Evolutionary conservation across 1,140 invertebrate species (phyloP).

Genomic region (Parasteatoda tepidariorum): DNA sequence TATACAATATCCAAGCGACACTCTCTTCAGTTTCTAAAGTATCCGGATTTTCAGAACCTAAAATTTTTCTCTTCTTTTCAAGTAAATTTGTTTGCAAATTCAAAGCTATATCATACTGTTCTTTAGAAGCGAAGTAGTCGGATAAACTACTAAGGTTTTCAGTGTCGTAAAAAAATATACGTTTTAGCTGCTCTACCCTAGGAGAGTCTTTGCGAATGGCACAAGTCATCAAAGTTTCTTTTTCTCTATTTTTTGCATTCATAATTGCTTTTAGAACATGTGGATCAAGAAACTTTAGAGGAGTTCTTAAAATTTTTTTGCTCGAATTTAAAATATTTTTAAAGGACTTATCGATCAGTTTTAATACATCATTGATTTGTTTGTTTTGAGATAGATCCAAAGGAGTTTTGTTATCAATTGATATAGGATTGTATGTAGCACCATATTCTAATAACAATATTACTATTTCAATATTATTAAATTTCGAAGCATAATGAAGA

Average conservation of each 20-base stretch:
- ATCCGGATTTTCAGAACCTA: constrained; percentile 52
- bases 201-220: constrained; percentile 28
- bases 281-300: background rate
- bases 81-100: constrained; percentile 41
- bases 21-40: constrained; percentile 46
- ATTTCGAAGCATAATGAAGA: constrained; percentile 42
- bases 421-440: background rate
- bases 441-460: background rate
- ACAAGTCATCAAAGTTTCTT: constrained; percentile 8
- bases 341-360: constrained; percentile 16
- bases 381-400: background rate
- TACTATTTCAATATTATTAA: constrained; percentile 14
- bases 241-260: constrained; percentile 22
- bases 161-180: background rate
- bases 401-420: constrained; percentile 2
- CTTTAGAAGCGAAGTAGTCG: constrained; percentile 5
- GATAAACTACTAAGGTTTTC: background rate
- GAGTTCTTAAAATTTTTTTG: background rate
- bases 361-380: constrained; percentile 30
- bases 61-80: constrained; percentile 35
- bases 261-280: constrained; percentile 9
- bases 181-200: constrained; percentile 16
- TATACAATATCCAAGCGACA: constrained; percentile 27
- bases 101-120: constrained; percentile 47
- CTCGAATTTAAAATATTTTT: constrained; percentile 25